Evolutionary conservation across 2,797 vertebrate species (phyloP).

Genomic region (Molothrus ater): DNA sequence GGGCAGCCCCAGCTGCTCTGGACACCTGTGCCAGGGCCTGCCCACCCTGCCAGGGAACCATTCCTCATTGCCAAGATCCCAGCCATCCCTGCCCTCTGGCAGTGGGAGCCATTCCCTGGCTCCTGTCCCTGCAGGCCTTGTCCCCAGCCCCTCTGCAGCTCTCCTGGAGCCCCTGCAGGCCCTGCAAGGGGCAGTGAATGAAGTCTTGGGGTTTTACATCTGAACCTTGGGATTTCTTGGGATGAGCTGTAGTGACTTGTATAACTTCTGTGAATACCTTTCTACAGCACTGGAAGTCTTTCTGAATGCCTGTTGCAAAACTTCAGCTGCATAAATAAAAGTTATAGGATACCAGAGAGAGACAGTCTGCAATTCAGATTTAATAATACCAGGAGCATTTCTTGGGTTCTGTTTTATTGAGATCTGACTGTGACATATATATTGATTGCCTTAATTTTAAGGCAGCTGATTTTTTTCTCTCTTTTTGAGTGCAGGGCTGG

Average conservation of each 20-base stretch:
- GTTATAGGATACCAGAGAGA: neutral
- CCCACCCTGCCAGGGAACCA: fast-evolving
- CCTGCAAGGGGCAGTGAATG: fast-evolving
- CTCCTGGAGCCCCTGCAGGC: neutral
- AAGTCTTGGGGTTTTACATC: neutral
- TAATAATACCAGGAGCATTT: neutral
- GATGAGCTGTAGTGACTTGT: fast-evolving
- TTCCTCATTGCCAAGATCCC: neutral
- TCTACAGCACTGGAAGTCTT: neutral
- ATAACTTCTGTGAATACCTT: neutral
- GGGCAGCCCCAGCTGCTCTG: neutral
- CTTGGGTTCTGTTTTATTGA: neutral
- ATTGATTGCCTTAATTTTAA: neutral
- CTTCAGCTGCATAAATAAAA: neutral
- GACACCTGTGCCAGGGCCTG: neutral
- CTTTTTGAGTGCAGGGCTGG: neutral
- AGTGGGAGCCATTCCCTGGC: neutral
- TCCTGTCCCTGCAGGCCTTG: fast-evolving
- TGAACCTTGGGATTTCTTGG: neutral
- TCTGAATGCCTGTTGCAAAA: neutral
- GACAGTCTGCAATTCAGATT: neutral
- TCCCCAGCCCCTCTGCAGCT: neutral
- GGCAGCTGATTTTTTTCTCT: neutral
- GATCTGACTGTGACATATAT: neutral
- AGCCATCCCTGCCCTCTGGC: fast-evolving